Evolutionary conservation across 2,113 vertebrate genomes (phyloP), one percentile per base, ranked within the genome.

Genomic region (Campylomormyrus tamandua): DNA sequence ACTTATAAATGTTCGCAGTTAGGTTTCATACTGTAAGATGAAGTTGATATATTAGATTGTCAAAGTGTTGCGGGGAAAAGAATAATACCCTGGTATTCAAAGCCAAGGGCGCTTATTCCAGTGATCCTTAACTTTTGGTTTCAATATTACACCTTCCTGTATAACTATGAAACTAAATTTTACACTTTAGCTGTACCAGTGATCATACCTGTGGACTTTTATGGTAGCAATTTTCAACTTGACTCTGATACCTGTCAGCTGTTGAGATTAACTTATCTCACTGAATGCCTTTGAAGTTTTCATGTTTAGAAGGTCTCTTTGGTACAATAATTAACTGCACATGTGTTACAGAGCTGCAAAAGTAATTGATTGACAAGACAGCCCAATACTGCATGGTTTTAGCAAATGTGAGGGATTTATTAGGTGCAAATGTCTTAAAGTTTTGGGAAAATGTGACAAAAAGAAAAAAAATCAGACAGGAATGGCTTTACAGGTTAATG

Each of bases 361-460:
- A 45, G 93, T 94, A 90, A 94, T 93, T 93, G 90, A 94, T 93
- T 93, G 92, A 93, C 91, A 70, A 89, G 66, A 45, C 39, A 50
- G 39, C 35, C 77, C 9, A 19, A 85, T 42, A 48, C 39, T 21
- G 39, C 46, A 17, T 80, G 31, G 45, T 90, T 21, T 74, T 27
- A 62, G 53, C 45, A 45, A 42, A 62, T 77, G 58, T 87, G n/a
- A 53, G 85, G 49, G 13, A 87, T 53, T 35, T 53, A 53, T 53
- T 27, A 27, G 50, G 50, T 87, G 27, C 17, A 35, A 87, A 84
- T 84, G 42, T 84, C 35, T 80, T 42, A 42, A 86, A 49, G 21
- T 15, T 27, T 86, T n/a, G 39, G n/a, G 45, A 66, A 87, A 80
- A 80, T 80, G 31, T 19, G 35, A 19, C 31, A 39, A 42, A 24